Conservation (phyloP, 2,888 invertebrate species). For the Hyposoter didymator region DNA sequence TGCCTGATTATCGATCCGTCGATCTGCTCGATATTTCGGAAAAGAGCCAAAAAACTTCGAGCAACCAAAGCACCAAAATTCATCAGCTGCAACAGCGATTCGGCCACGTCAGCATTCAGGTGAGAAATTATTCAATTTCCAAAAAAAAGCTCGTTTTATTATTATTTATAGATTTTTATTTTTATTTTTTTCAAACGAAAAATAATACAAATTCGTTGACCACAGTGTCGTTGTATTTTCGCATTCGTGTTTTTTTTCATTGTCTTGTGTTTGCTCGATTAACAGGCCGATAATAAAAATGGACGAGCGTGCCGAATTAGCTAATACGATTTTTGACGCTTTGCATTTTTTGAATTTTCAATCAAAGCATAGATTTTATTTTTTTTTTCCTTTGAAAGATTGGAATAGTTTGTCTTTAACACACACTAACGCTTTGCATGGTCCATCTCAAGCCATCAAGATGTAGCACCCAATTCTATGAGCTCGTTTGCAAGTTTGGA, state of each 20-base stretch:
- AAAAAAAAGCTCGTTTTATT: neutral
- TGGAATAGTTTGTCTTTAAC: slow-evolving; percentile 72
- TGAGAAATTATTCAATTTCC: slow-evolving; percentile 65
- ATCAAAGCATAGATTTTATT: slow-evolving; percentile 24
- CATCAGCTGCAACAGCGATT: slow-evolving; percentile 92
- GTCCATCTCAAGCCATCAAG: slow-evolving; percentile 79
- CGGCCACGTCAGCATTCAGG: slow-evolving; percentile 86
- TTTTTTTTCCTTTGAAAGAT: slow-evolving; percentile 20
- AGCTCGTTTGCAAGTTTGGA: slow-evolving; percentile 81
- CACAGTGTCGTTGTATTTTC: too few relatives aligned
- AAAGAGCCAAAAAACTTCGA: slow-evolving; percentile 90
- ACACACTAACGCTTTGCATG: slow-evolving; percentile 82
- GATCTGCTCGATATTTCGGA: slow-evolving; percentile 87
- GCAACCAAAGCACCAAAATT: slow-evolving; percentile 92
- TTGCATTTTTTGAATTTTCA: slow-evolving; percentile 19
- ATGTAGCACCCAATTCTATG: slow-evolving; percentile 80
- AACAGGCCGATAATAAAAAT: neutral
- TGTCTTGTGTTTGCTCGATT: neutral
- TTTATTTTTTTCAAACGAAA: neutral
- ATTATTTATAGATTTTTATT: neutral
- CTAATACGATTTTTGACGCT: slow-evolving; percentile 2
- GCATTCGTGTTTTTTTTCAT: neutral
- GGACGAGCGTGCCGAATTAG: neutral
- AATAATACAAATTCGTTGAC: neutral
- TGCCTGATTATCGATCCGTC: slow-evolving; percentile 93